Evolutionary conservation across 2,888 invertebrate species (phyloP).

Genomic region (Oscheius myriophilus): DNA sequence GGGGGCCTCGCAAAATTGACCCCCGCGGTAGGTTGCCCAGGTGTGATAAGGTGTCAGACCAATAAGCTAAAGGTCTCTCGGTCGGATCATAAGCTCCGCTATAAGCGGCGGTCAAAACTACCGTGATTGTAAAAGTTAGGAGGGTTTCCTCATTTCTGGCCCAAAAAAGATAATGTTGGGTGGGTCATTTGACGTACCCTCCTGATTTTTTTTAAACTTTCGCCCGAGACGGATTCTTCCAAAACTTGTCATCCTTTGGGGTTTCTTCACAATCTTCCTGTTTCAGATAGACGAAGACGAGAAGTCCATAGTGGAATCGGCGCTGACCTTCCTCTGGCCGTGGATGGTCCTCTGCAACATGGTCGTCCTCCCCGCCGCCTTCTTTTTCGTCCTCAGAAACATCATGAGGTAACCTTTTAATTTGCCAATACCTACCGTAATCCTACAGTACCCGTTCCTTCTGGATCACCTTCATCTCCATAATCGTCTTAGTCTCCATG

Average conservation of each 20-base stretch:
- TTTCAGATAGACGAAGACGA: conserved; percentile 26
- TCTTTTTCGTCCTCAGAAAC: conserved; percentile 28
- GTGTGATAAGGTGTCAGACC: too few relatives aligned
- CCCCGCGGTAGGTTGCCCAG: too few relatives aligned
- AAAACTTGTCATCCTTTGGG: not conserved
- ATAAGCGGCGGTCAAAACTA: too few relatives aligned
- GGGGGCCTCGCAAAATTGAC: too few relatives aligned
- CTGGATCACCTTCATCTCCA: conserved; percentile 15
- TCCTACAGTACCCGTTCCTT: conserved; percentile 25
- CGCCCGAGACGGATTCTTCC: not conserved
- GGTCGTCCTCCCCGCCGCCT: conserved; percentile 16
- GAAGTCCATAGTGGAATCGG: not conserved
- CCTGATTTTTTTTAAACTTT: too few relatives aligned
- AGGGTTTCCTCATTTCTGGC: too few relatives aligned
- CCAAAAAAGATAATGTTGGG: too few relatives aligned
- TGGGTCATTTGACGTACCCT: too few relatives aligned
- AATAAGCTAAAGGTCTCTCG: too few relatives aligned
- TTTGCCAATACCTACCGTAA: not conserved
- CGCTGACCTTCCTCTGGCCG: conserved; percentile 15
- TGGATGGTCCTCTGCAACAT: conserved; percentile 28
- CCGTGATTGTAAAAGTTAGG: too few relatives aligned
- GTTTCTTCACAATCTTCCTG: not conserved
- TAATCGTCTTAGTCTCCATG: conserved; percentile 27
- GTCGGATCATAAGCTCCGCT: too few relatives aligned
- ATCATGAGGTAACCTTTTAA: conserved; percentile 16